Evolutionary conservation across 2,113 vertebrate genomes (phyloP), one percentile per base, ranked within the genome.

Genomic region (Falcunculus frontatus): DNA sequence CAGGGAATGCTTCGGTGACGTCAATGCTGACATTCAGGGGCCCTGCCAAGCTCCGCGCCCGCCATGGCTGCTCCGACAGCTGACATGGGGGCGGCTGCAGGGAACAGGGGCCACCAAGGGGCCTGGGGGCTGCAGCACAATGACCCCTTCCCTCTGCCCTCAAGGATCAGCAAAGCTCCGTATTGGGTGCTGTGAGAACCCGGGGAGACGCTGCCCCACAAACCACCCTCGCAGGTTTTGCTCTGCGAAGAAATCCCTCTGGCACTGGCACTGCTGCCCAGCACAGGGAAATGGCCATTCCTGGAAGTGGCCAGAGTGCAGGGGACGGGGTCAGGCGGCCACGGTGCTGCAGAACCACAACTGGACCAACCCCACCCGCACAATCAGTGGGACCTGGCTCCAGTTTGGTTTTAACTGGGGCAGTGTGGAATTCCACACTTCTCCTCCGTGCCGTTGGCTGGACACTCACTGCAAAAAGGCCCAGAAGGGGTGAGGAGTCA

Each of bases 21-120:
- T 98, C 98, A 98, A 97, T 95, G 93, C 81, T 98, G 98, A 98
- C 98, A 97, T 98, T 97, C 97, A 98, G 32, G 46, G 96, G 83
- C 92, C 94, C 56, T 93, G 97, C 95, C 95, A 89, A 94, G 96
- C 86, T 11, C 49, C 41, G 56, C 60, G 50, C 72, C 32, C 26
- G 46, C 86, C 79, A 55, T 75, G 95, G 91, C 96, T 88, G 87
- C 87, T 91, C 87, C 63, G n/a, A 57, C 89, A 94, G 97, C 96
- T 96, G 97, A 93, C 62, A 47, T 11, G 47, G 88, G 93, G 84
- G 41, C 1, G 69, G 94, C 78, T 5, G 60, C 77, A 41, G 63
- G 30, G 19, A 7, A 3, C 17, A 15, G 50, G 55, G 79, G 78
- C 86, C 9, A 0, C 4, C 1, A 3, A 42, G 73, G 46, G 22